Evolutionary conservation across 2,113 vertebrate species (phyloP).

Genomic region (Herpetotheres cachinnans): DNA sequence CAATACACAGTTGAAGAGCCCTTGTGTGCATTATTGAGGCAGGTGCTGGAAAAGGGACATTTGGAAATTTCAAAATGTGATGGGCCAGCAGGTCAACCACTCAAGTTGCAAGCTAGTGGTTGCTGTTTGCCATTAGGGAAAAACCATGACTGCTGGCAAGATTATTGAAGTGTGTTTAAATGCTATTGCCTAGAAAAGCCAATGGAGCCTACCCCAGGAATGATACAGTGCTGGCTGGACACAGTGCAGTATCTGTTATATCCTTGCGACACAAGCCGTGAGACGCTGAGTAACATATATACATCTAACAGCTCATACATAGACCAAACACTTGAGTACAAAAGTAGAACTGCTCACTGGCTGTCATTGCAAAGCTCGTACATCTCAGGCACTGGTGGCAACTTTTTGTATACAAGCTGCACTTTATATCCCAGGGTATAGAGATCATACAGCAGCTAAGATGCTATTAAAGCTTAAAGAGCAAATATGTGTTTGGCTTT

Average conservation of each 20-base stretch:
- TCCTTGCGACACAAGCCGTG: neutral
- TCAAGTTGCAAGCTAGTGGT: neutral
- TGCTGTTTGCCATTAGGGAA: neutral
- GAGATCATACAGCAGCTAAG: neutral
- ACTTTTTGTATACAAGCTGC: neutral
- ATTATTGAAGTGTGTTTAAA: neutral
- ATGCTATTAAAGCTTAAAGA: neutral
- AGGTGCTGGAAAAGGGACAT: neutral
- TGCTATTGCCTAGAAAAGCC: neutral
- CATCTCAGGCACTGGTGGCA: neutral
- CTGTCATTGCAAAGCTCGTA: neutral
- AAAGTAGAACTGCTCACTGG: neutral
- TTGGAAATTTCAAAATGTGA: neutral
- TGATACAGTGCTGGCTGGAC: neutral
- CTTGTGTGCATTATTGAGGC: neutral
- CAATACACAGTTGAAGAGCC: neutral
- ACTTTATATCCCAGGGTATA: neutral
- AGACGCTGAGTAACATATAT: neutral
- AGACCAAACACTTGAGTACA: neutral
- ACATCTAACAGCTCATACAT: neutral
- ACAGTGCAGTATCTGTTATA: neutral
- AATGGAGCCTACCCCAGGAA: neutral
- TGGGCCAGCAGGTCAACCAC: neutral
- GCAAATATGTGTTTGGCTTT: neutral
- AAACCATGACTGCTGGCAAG: neutral